Conservation (phyloP, 2,888 invertebrate species). For the Acanthoscelides obtectus region DNA sequence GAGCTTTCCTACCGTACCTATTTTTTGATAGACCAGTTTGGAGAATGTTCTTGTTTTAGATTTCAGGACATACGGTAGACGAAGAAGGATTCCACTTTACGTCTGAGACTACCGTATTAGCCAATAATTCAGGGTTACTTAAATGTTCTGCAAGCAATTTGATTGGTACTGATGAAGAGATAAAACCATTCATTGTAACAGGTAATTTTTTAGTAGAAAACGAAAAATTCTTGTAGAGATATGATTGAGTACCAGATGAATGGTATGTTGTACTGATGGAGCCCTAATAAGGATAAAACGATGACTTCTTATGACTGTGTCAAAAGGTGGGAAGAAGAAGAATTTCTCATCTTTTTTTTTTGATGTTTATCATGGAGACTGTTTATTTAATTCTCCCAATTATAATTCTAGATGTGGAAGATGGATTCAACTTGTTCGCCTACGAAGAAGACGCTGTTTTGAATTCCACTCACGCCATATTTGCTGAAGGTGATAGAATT, state of each 20-base stretch:
- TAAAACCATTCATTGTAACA: constrained; percentile 27
- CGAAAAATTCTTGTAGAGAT: no score
- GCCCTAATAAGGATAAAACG: no score
- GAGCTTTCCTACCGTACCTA: no score
- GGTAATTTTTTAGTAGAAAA: constrained; percentile 28
- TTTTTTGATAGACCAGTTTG: no score
- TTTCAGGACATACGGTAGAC: constrained; percentile 12
- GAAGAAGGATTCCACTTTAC: constrained; percentile 25
- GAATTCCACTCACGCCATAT: constrained; percentile 22
- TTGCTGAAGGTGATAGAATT: constrained; percentile 55
- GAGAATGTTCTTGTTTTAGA: constrained; percentile 16
- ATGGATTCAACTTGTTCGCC: constrained; percentile 48
- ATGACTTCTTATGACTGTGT: no score
- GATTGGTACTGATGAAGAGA: constrained; percentile 33
- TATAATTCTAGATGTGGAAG: constrained; percentile 45
- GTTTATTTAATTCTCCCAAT: no score
- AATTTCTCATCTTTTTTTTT: no score
- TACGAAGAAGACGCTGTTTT: constrained; percentile 32
- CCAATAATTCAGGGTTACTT: constrained; percentile 46
- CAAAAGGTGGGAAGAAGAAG: no score
- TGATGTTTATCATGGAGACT: no score
- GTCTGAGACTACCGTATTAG: constrained; percentile 44
- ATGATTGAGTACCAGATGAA: no score
- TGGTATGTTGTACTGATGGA: no score
- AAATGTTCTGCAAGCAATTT: constrained; percentile 47